Base-by-base conservation (phyloP, 2,888 invertebrate genomes). In the Physocephala rufipes region DNA sequence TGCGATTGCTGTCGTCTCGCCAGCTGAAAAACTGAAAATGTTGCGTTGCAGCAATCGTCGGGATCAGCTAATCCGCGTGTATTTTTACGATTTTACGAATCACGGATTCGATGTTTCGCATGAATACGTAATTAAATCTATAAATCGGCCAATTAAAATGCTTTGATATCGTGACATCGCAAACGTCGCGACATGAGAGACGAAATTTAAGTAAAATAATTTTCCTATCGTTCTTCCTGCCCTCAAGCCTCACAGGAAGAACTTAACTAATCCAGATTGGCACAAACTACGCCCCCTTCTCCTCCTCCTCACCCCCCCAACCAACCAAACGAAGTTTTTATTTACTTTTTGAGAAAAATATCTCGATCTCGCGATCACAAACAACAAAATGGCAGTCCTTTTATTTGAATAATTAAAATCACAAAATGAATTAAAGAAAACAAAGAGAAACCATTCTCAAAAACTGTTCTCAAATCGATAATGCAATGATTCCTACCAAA, bases 121-220 rank as follows among this genome's bases (percentile, higher is more conserved):
- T 85, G 85, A 85, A 85, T 85, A 85, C 85, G 85, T 86, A 86
- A 86, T 86, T 86, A 86, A 86, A 86, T 85, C 85, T 86, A 86
- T 86, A 86, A 86, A 85, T 85, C 84, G 85, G 84, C 85, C 85
- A 86, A 86, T 86, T 86, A 86, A 86, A 86, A 85, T 85, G 84
- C 85, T 84, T 84, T 83, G 85, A 84, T 85, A 84, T 85, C 85
- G 85, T 85, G 85, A 85, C 85, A 85, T 84, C 83, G 83, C 81
- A 83, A 85, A 85, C 85, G 84, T 84, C 83, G 83, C 81, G 82
- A 83, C 85, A 84, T 84, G 84, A 82, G 82, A 77, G 77, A 66
- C 74, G 74, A 74, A 76, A 74, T 75, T 75, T 75, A 77, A 75
- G 62, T 55, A 30, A 68, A 68, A 77, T 77, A 76, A 77, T 77